Percentiles rank a stretch among this genome's conserved stretches.
phyloP scores from a whole-genome alignment of 2,113 vertebrate genomes.

The Pedetes capensis region DNA sequence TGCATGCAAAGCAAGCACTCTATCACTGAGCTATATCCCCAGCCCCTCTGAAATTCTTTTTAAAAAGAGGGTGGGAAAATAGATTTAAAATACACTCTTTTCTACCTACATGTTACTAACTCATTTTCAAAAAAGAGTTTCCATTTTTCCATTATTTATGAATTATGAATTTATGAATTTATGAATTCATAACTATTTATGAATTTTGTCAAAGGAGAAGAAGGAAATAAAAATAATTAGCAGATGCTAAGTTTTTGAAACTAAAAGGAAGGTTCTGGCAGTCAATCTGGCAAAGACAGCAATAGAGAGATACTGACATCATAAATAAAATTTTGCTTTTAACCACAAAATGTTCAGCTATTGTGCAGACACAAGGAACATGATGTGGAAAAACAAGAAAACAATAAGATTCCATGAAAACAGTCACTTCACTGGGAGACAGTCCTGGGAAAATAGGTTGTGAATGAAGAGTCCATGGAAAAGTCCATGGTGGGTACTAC shows the following conservation, averaged over 20 bases:
- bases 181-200: conserved; percentile 17
- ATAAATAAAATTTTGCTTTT: not conserved
- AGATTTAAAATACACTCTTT: not conserved
- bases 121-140: not conserved
- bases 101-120: not conserved
- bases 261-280: not conserved
- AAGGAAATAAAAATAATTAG: conserved; percentile 21
- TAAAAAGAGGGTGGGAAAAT: not conserved
- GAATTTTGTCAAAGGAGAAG: not conserved
- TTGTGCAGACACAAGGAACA: not conserved
- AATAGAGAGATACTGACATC: not conserved
- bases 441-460: not conserved
- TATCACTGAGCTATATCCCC: not conserved
- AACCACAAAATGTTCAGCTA: not conserved
- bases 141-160: not conserved
- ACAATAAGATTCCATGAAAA: not conserved
- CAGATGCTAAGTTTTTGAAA: conserved; percentile 23
- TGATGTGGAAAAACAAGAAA: not conserved
- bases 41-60: not conserved
- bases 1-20: not conserved
- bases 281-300: not conserved
- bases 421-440: not conserved
- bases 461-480: not conserved
- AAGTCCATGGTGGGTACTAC: not conserved
- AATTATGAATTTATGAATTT: too few relatives aligned